Evolutionary conservation across 2,113 vertebrate species (phyloP).

Genomic region (Scalopus aquaticus): DNA sequence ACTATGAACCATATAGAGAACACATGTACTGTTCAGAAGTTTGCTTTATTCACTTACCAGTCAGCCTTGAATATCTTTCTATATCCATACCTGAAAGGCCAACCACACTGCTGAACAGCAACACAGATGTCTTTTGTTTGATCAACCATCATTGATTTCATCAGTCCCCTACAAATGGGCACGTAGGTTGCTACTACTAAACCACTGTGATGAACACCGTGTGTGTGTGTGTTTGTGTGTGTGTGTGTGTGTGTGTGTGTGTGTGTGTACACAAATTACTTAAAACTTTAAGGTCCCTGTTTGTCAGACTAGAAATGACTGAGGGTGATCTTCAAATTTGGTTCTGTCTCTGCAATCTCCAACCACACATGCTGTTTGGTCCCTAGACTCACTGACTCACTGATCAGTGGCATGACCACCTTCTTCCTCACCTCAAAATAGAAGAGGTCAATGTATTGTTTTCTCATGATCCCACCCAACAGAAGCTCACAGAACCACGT

Average conservation of each 20-base stretch:
- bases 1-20: background rate
- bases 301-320: background rate
- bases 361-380: background rate
- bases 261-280: background rate
- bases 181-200: background rate
- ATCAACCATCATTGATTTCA: background rate
- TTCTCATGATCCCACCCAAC: background rate
- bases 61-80: background rate
- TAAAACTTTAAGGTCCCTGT: background rate
- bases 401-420: background rate
- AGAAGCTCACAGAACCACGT: background rate
- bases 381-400: background rate
- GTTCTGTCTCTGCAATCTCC: background rate
- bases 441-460: background rate
- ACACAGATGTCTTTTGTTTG: background rate
- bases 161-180: background rate
- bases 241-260: background rate
- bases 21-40: background rate
- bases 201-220: background rate
- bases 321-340: background rate
- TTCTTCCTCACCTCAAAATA: slow-evolving; percentile 38
- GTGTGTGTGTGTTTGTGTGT: background rate
- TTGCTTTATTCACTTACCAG: background rate
- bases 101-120: background rate
- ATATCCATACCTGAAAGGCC: background rate